Evolutionary conservation across 2,888 invertebrate genomes (phyloP), one percentile per base, ranked within the genome.

Genomic region (Monoplex corrugatus): DNA sequence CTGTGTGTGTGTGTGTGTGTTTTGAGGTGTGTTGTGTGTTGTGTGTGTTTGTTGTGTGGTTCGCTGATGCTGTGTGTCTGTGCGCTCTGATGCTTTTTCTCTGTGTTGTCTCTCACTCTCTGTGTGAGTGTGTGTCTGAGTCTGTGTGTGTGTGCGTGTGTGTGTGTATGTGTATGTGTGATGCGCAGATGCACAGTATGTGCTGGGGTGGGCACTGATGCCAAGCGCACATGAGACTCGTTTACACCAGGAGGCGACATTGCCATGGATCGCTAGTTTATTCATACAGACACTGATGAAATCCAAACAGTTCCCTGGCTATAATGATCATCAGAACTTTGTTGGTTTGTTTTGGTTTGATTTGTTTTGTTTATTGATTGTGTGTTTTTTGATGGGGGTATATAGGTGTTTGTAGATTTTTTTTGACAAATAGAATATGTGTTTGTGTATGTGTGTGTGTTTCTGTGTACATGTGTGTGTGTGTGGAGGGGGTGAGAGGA

Each of bases 1-100:
- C 3, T 85, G 85, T 85, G 13, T 85, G 23, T 85, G 13, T 85
- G 85, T 85, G 0, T 86, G 86, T 86, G 23, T 86, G 86, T 86
- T 1, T 63, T 57, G 57, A 6, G 57, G 57, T 86, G 38, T 86
- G 63, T 86, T 6, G 57, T 57, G 57, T 2, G 57, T 8, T 85
- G 50, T 85, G 50, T 85, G 50, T 85, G 44, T 8, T 1, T 82
- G 82, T 82, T 82, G 82, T 82, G 82, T 82, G 44, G n/a, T 8
- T 1, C 28, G 44, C n/a, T 16, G 35, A 28, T 40, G 40, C 28
- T 5, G 38, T 82, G n/a, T n/a, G 13, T 23, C 3, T 23, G 43
- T 57, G 16, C 16, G 57, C n/a, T n/a, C n/a, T n/a, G n/a, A n/a
- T n/a, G n/a, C n/a, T n/a, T n/a, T n/a, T n/a, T n/a, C n/a, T n/a